A percentile compares a stretch with the other conserved stretches of the same genome.
Conservation (phyloP, 2,888 invertebrate species). For the Chrysodeixis includens region DNA sequence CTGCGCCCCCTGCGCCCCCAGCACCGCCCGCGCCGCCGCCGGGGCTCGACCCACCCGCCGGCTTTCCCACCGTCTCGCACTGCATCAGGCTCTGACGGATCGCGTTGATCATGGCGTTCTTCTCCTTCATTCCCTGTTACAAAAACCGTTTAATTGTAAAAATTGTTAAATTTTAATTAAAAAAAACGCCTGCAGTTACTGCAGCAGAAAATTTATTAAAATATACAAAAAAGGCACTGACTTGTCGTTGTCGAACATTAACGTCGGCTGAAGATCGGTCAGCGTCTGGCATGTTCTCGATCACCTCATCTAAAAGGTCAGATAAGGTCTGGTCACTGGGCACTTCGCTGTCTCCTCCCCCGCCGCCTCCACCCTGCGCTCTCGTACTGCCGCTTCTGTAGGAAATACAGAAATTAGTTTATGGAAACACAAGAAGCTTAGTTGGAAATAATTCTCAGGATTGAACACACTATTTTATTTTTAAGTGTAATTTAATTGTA, state of each 20-base stretch:
- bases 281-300: constrained; percentile 93
- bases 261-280: constrained; percentile 77
- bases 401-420: constrained; percentile 5
- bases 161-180: constrained; percentile 10
- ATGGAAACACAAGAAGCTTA: too few species aligned
- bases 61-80: constrained; percentile 92
- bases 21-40: constrained; percentile 90
- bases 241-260: constrained; percentile 65
- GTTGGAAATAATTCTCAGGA: too few species aligned
- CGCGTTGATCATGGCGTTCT: constrained; percentile 94
- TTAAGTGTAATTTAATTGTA: too few species aligned
- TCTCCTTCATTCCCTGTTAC: constrained; percentile 85
- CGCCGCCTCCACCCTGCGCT: constrained; percentile 74
- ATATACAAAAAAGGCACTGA: constrained; percentile 18
- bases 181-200: not conserved
- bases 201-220: too few species aligned
- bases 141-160: constrained; percentile 47
- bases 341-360: constrained; percentile 72
- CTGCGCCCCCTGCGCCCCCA: constrained; percentile 79
- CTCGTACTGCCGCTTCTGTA: constrained; percentile 75
- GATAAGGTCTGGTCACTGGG: constrained; percentile 93
- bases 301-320: constrained; percentile 95
- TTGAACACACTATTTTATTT: too few species aligned
- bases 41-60: constrained; percentile 85
- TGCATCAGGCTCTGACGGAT: constrained; percentile 97